Percentiles rank a stretch among this genome's conserved stretches.
These are phyloP conservation scores for Synergus laeviventris DNA, from an alignment of 2,888 invertebrate genomes.

Conservation along the genomic window DNA sequence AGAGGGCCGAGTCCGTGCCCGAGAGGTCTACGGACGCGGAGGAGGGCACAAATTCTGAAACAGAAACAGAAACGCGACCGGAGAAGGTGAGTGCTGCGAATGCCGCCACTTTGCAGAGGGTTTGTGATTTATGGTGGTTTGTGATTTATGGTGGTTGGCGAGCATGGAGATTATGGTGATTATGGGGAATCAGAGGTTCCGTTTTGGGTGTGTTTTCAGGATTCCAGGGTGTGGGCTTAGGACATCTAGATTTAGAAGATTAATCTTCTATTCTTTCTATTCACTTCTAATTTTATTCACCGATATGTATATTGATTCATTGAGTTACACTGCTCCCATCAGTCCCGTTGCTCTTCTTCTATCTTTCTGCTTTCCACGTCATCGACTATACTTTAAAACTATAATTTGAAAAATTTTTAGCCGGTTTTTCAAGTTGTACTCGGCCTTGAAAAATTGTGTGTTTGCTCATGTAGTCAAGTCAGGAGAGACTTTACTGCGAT, in stretches of 20 bases:
- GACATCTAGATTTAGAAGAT: background rate
- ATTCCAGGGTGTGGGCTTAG: background rate
- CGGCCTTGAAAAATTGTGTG: background rate
- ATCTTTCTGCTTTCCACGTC: too few relatives aligned
- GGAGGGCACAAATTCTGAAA: constrained; percentile 79
- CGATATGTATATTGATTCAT: background rate
- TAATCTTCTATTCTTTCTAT: too few relatives aligned
- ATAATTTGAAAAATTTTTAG: background rate
- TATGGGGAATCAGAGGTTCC: background rate
- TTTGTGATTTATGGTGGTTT: constrained; percentile 40
- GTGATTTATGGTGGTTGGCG: too few relatives aligned
- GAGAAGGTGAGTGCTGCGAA: constrained; percentile 65
- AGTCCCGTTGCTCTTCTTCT: constrained; percentile 2
- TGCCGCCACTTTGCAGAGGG: constrained; percentile 52
- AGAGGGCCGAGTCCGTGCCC: constrained; percentile 80
- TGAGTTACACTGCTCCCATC: background rate
- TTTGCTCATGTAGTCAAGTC: constrained; percentile 10
- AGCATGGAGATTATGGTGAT: constrained; percentile 40
- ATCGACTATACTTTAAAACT: too few relatives aligned
- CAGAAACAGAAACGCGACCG: constrained; percentile 76
- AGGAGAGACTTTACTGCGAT: background rate
- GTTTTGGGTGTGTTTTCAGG: background rate
- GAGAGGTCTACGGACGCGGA: constrained; percentile 77
- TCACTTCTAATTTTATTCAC: background rate
- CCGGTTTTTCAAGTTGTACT: background rate